These are phyloP conservation scores for Drosophila setosimentum DNA, from an alignment of 2,888 invertebrate species.

Conservation along the genomic window DNA sequence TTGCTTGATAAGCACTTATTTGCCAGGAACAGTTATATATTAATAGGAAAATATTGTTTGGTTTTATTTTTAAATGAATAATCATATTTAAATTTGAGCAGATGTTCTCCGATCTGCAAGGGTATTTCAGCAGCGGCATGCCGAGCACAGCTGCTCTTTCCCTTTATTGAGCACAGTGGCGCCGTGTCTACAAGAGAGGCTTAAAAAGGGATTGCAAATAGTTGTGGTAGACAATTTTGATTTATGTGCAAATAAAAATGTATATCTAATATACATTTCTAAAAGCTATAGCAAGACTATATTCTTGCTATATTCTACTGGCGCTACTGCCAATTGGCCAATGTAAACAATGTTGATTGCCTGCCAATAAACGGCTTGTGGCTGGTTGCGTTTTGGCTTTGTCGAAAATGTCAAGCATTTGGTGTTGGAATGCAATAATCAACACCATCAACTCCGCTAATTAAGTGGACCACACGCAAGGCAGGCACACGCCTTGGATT, in stretches of 20 bases:
- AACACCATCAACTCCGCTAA: slow-evolving; percentile 4
- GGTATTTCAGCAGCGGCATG: neutral
- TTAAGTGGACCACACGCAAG: slow-evolving; percentile 34
- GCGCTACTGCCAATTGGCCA: slow-evolving; percentile 43
- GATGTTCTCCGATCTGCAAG: neutral
- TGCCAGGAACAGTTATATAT: neutral
- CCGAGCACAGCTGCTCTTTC: too few species aligned
- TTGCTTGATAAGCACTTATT: neutral
- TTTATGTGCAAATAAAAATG: neutral
- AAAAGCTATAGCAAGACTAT: neutral
- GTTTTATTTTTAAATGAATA: neutral
- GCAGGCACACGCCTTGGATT: neutral
- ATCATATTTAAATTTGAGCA: neutral
- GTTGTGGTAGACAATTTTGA: too few species aligned
- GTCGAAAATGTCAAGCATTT: slow-evolving; percentile 22
- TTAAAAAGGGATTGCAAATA: neutral
- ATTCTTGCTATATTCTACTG: neutral
- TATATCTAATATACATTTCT: neutral
- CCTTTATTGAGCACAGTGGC: slow-evolving; percentile 26
- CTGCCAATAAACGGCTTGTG: slow-evolving; percentile 32
- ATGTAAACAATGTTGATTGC: slow-evolving; percentile 41
- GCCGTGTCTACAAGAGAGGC: neutral
- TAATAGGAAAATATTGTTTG: neutral
- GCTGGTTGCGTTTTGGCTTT: slow-evolving; percentile 10
- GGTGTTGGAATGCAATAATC: slow-evolving; percentile 33